These are phyloP conservation scores for Lasioglossum malachurum DNA, from an alignment of 2,888 invertebrate species.

Conservation along the genomic window DNA sequence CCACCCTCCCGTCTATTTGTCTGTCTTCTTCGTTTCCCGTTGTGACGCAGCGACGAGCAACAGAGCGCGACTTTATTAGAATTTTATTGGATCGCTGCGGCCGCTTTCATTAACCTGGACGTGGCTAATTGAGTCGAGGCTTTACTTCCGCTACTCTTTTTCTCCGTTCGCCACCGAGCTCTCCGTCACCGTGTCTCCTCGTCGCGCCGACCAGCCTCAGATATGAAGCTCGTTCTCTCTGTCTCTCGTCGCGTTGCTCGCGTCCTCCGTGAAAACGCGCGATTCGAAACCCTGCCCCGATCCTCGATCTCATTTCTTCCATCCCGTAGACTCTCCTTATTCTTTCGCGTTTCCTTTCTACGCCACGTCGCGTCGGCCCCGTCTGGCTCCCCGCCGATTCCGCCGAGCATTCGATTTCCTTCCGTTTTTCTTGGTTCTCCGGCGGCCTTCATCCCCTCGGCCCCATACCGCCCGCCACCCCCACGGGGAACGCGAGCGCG, in stretches of 20 bases:
- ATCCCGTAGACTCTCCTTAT: neutral
- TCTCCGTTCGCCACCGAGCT: slow-evolving; percentile 12
- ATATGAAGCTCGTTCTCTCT: slow-evolving; percentile 15
- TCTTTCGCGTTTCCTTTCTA: neutral
- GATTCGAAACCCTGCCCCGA: neutral
- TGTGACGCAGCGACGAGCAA: slow-evolving; percentile 49
- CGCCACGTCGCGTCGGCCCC: neutral
- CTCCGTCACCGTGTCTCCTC: slow-evolving; percentile 2
- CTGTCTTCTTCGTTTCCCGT: slow-evolving; percentile 44
- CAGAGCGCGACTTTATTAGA: slow-evolving; percentile 75
- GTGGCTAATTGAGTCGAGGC: slow-evolving; percentile 77
- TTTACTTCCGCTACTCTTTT: slow-evolving; percentile 64
- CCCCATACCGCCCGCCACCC: neutral
- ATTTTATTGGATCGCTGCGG: slow-evolving; percentile 76
- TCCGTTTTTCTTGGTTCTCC: slow-evolving; percentile 9
- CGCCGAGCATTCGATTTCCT: slow-evolving; percentile 19
- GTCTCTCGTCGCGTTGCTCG: neutral
- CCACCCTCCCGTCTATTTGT: slow-evolving; percentile 35
- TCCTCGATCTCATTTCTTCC: neutral
- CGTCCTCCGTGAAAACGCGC: neutral
- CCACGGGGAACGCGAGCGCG: slow-evolving; percentile 18
- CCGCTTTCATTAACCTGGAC: slow-evolving; percentile 77
- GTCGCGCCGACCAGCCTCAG: slow-evolving; percentile 28
- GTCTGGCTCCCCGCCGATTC: neutral
- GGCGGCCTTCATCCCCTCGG: neutral